Conservation (phyloP, 53 echinoderm and acorn worm genomes). For the Holothuria scabra region DNA sequence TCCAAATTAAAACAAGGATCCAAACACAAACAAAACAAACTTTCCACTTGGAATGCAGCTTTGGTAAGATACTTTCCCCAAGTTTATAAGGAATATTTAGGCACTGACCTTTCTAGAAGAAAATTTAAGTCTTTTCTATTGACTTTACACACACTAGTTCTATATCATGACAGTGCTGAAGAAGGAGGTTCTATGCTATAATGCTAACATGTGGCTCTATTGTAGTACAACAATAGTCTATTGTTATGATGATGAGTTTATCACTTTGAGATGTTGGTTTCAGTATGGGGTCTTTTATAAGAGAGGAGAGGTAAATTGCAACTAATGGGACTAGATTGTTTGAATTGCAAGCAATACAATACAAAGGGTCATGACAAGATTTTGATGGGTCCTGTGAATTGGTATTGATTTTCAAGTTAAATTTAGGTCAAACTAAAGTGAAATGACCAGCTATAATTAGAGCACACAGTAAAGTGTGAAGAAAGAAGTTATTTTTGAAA, state of each 20-base stretch:
- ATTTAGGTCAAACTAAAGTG: not conserved
- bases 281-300: not conserved
- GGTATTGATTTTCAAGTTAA: constrained; percentile 18
- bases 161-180: no score
- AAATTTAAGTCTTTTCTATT: no score
- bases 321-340: constrained; percentile 25
- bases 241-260: constrained; percentile 16
- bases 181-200: not conserved
- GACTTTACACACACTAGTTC: no score
- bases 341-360: not conserved
- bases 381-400: not conserved
- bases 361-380: not conserved
- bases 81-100: no score
- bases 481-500: no score
- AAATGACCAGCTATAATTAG: constrained; percentile 4
- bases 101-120: no score
- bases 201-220: constrained; percentile 20
- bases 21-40: no score
- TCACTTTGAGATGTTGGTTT: no score
- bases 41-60: no score
- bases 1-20: no score
- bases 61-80: no score
- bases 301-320: not conserved
- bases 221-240: constrained; percentile 1
- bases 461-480: no score